Percentiles rank a stretch among this genome's conserved stretches.
Conservation (phyloP, 2,113 vertebrate species). For the Campylomormyrus numenius region DNA sequence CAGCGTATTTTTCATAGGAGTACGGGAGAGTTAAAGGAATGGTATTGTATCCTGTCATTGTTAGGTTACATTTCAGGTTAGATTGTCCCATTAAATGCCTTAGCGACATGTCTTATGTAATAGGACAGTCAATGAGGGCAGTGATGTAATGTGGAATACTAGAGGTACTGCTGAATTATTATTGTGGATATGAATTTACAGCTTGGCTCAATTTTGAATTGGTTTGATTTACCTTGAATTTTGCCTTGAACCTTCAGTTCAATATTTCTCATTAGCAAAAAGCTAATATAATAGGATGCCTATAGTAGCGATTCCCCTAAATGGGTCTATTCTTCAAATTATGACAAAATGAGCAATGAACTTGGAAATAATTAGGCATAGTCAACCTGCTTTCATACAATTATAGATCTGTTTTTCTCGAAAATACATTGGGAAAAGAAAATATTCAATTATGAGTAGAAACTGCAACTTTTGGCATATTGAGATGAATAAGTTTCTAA, state of each 20-base stretch:
- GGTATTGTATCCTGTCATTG: not conserved
- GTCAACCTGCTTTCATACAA: not conserved
- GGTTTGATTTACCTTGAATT: not conserved
- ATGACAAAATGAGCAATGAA: constrained; percentile 15
- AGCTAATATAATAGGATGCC: constrained; percentile 1
- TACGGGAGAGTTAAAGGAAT: not conserved
- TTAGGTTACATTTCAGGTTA: not conserved
- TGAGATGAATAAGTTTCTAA: not conserved
- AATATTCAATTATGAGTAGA: not conserved
- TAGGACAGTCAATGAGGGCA: not conserved
- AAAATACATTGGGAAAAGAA: not conserved
- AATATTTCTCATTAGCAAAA: constrained; percentile 10
- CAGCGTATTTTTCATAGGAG: not conserved
- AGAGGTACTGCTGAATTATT: not conserved
- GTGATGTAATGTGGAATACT: constrained; percentile 1
- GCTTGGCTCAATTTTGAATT: not conserved
- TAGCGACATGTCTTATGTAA: not conserved
- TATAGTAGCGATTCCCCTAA: constrained; percentile 1
- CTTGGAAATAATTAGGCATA: constrained; percentile 5
- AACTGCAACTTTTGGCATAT: not conserved
- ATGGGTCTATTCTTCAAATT: constrained; percentile 9
- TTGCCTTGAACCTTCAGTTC: not conserved
- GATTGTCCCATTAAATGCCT: not conserved
- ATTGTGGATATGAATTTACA: not conserved
- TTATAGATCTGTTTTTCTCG: not conserved